Conservation (phyloP, 2,113 vertebrate species). For the Cettia cetti region DNA sequence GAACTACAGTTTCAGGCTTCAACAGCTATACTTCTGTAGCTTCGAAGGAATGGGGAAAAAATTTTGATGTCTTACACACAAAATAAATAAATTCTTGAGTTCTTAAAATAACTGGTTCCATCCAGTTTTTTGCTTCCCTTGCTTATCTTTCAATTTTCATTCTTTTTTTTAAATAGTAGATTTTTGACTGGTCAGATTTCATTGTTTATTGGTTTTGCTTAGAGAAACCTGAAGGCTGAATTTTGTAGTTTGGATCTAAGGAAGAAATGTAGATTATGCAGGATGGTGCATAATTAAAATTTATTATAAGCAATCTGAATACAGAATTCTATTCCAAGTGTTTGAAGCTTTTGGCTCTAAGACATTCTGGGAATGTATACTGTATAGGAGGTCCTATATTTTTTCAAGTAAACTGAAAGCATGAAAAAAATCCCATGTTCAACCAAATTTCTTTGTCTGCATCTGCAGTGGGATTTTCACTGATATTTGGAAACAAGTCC, state of each 20-base stretch:
- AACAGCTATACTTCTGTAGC: constrained; percentile 60
- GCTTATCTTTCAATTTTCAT: constrained; percentile 18
- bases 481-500: neutral
- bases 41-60: constrained; percentile 41
- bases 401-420: constrained; percentile 37
- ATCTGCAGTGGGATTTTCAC: neutral
- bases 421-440: neutral
- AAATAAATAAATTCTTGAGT: constrained; percentile 56
- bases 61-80: constrained; percentile 25
- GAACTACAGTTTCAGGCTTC: constrained; percentile 70
- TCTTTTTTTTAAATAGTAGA: neutral
- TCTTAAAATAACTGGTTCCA: constrained; percentile 35
- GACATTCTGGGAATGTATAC: constrained; percentile 11
- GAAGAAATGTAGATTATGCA: constrained; percentile 58
- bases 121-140: neutral
- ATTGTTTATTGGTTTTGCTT: constrained; percentile 34
- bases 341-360: constrained; percentile 33
- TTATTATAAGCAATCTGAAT: constrained; percentile 53
- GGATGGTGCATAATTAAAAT: constrained; percentile 55
- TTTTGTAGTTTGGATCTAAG: constrained; percentile 63
- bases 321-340: constrained; percentile 45
- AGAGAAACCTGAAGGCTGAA: constrained; percentile 43
- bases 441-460: neutral
- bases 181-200: neutral
- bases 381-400: neutral